Evolutionary conservation across 2,888 invertebrate species (phyloP), one percentile per base, ranked within the genome.

Genomic region (Nemurella pictetii): DNA sequence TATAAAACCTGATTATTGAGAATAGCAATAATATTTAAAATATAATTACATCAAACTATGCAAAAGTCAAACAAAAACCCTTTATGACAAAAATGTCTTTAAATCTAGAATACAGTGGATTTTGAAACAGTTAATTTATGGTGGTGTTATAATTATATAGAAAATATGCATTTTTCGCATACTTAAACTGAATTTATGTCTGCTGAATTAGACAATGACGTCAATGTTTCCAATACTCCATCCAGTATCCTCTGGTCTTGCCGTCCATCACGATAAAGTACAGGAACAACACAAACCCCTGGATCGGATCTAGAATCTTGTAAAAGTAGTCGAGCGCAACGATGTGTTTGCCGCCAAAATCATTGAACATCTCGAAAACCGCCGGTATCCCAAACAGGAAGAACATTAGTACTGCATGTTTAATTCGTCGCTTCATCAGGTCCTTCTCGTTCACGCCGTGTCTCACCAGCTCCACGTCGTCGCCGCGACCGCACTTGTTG

Each of bases 231-330:
- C 20, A n/a, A n/a, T n/a, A n/a, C n/a, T 55, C 20, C 9, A 25
- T 26, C 75, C 75, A 75, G 26, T 75, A 28, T 20, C 26, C 26
- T 28, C 26, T 4, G 9, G 75, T 25, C 27, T 27, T 75, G 75
- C 9, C 27, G 26, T 75, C 75, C 1, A 75, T 25, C 7, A 75
- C 27, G 27, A 75, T 75, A 28, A 75, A 75, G 27, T 25, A 75
- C 3, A 75, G n/a, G n/a, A 75, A 75, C 75, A 75, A 27, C 26
- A 75, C 75, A 25, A 75, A 75, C 27, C 75, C 75, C n/a, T 75
- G 75, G 2, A 75, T 27, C 28, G 75, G 75, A 25, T 75, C 75
- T n/a, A 28, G 26, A 25, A 75, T n/a, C 26, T 75, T 75, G 75
- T 27, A 20, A 9, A 75, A 20, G 12, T 20, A 75, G 25, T 75